Evolutionary conservation across 2,888 invertebrate genomes (phyloP), one percentile per base, ranked within the genome.

Genomic region (Athetis lepigone): DNA sequence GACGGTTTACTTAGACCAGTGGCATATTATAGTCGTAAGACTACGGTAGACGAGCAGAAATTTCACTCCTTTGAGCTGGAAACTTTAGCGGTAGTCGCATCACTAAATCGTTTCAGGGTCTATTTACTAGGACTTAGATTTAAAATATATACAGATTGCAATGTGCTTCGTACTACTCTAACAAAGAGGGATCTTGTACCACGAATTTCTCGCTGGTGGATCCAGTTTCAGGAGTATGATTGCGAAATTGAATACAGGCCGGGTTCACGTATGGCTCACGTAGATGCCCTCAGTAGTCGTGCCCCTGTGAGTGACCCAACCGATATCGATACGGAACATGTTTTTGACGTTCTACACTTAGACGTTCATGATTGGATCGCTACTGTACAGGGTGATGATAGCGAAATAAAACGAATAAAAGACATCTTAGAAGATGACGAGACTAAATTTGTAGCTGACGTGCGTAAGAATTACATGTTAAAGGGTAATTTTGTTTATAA

Each of bases 221-320:
- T 59, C 3, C 59, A 51, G n/a, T 33, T 52, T 8, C 23, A 39
- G 80, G n/a, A n/a, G n/a, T n/a, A n/a, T n/a, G n/a, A n/a, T n/a
- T n/a, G n/a, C n/a, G n/a, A n/a, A n/a, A n/a, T 60, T 27, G 74
- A 75, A 27, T 78, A 78, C 39, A 51, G 76, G 23, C 45, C 80
- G 0, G 79, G 76, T 49, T 27, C 27, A 25, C 39, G 55, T 8
- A 86, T 85, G 84, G 21, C 69, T 4, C 87, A 86, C 40, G 83
- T 83, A 5, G 84, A 87, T 45, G 84, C 84, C 6, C 70, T 87
- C 2, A 84, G 84, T n/a, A n/a, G n/a, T 50, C 45, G 45, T 16
- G 51, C 18, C 9, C 51, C 57, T 23, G 42, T 39, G 1, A 43
- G 55, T 18, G 60, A 66, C 9, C 56, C 47, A 13, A 47, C 29